Evolutionary conservation across 2,888 invertebrate genomes (phyloP).

Genomic region (Leptinotarsa rubiginosa): DNA sequence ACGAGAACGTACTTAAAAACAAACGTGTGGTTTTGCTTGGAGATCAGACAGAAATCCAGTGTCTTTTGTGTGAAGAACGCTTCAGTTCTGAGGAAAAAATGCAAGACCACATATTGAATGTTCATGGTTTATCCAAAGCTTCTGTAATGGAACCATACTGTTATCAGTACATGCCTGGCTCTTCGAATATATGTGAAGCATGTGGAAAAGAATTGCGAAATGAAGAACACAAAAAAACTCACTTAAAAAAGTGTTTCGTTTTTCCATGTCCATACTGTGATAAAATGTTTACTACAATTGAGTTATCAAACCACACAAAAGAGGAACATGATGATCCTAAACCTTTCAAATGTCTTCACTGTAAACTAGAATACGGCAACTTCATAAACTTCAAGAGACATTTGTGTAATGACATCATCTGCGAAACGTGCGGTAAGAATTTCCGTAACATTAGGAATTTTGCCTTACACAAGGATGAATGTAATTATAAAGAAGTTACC

Average conservation of each 20-base stretch:
- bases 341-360: constrained; percentile 17
- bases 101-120: neutral
- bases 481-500: neutral
- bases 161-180: constrained; percentile 13
- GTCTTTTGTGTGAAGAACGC: constrained; percentile 11
- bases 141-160: constrained; percentile 1
- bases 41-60: constrained; percentile 2
- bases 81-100: constrained; percentile 1
- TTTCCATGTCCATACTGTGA: constrained; percentile 21
- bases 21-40: constrained; percentile 17
- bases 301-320: constrained; percentile 8
- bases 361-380: neutral
- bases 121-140: constrained; percentile 15
- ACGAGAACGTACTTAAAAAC: constrained; percentile 10
- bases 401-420: constrained; percentile 6
- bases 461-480: neutral
- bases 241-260: constrained; percentile 1
- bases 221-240: neutral
- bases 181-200: constrained; percentile 9
- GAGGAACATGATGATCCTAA: neutral
- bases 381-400: neutral
- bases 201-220: constrained; percentile 4
- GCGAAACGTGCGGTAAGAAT: constrained; percentile 1
- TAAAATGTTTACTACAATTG: neutral
- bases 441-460: neutral